phyloP scores from a whole-genome alignment of 2,888 invertebrate species.

The Oscheius sp. region DNA sequence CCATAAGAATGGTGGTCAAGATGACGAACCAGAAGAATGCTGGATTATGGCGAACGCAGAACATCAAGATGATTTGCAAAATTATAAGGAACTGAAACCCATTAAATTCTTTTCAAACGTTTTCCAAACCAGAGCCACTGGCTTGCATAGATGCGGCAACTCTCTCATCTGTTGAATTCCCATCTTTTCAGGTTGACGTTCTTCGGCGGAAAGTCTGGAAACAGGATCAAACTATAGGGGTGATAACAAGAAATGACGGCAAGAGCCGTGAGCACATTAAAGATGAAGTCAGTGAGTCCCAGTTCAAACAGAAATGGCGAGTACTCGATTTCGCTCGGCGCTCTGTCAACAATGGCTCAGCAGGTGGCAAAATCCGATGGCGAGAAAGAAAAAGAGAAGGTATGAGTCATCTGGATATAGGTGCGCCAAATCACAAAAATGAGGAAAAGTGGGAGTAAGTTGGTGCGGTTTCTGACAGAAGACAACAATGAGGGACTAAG shows the following conservation, averaged over 20 bases:
- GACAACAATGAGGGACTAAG: too few species aligned
- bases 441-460: too few species aligned
- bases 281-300: constrained; percentile 23
- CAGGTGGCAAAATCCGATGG: constrained; percentile 23
- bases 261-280: not conserved
- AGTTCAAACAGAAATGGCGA: constrained; percentile 22
- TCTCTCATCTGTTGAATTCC: constrained; percentile 45
- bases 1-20: constrained; percentile 45
- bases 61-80: constrained; percentile 54
- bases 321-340: constrained; percentile 20
- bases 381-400: too few species aligned
- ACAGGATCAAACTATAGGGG: not conserved
- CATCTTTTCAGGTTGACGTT: constrained; percentile 36
- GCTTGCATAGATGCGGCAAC: constrained; percentile 50
- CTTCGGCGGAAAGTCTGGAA: constrained; percentile 1
- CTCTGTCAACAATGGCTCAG: constrained; percentile 28
- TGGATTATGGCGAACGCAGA: too few species aligned
- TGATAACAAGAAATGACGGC: constrained; percentile 1
- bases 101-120: not conserved
- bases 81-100: constrained; percentile 44
- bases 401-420: constrained; percentile 6
- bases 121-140: constrained; percentile 41
- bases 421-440: too few species aligned
- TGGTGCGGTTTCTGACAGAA: too few species aligned
- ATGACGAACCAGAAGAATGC: constrained; percentile 53